Conservation (phyloP, 2,797 vertebrate species). For the Iguana delicatissima region DNA sequence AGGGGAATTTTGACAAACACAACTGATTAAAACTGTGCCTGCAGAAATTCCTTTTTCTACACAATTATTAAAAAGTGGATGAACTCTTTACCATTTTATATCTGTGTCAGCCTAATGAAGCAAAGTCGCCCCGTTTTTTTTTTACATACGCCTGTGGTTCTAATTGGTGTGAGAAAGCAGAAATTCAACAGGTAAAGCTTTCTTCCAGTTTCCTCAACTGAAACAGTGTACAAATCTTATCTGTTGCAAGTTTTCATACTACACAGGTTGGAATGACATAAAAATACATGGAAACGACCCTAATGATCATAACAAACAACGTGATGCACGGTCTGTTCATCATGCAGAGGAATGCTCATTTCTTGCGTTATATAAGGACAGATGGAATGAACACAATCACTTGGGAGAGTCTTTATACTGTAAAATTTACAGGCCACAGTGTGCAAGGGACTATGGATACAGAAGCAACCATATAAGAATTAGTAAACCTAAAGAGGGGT, state of each 20-base stretch:
- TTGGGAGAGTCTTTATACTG: background rate
- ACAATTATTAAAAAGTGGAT: background rate
- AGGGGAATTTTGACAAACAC: background rate
- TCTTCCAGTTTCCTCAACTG: background rate
- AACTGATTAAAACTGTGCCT: background rate
- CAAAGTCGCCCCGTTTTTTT: background rate
- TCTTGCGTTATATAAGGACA: too few species aligned
- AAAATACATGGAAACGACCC: too few species aligned
- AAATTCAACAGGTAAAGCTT: background rate
- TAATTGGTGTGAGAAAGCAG: background rate
- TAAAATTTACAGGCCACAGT: background rate
- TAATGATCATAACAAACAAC: too few species aligned
- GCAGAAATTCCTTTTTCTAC: background rate
- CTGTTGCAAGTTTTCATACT: background rate
- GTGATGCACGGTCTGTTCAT: too few species aligned
- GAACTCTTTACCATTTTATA: background rate
- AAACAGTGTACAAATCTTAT: background rate
- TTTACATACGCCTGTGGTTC: background rate
- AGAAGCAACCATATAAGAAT: background rate
- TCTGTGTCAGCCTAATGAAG: background rate
- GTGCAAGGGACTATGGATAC: background rate
- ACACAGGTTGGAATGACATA: too few species aligned
- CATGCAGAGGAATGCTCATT: too few species aligned
- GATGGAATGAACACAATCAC: background rate
- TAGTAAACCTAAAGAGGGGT: background rate